These are phyloP conservation scores for Cheumatopsyche charites DNA, from an alignment of 1,140 invertebrate species.

Conservation along the genomic window DNA sequence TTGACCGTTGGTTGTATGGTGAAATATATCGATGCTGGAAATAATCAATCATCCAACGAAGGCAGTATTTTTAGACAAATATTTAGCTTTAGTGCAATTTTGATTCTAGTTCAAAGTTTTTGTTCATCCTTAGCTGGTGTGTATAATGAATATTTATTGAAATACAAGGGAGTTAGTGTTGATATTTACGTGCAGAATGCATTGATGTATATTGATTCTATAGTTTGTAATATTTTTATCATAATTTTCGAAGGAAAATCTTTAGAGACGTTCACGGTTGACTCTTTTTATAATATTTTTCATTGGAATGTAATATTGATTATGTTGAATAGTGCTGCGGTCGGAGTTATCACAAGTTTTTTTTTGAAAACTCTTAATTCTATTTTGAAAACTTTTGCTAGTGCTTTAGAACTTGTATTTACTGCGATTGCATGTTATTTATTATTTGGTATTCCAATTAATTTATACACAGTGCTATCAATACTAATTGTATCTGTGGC, in stretches of 20 bases:
- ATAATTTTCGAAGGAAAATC: constrained; percentile 71
- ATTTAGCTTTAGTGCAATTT: constrained; percentile 73
- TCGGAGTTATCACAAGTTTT: constrained; percentile 93
- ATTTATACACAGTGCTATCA: constrained; percentile 80
- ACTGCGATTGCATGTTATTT: constrained; percentile 90
- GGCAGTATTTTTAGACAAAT: constrained; percentile 55
- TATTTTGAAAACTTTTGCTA: constrained; percentile 95
- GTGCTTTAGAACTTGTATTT: constrained; percentile 90
- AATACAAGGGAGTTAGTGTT: constrained; percentile 80
- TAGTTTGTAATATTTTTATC: constrained; percentile 82
- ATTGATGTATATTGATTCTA: constrained; percentile 96
- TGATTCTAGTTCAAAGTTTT: constrained; percentile 83
- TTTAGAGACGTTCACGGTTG: constrained; percentile 62
- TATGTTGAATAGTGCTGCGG: constrained; percentile 87
- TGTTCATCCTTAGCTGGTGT: constrained; percentile 94
- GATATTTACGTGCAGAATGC: constrained; percentile 94
- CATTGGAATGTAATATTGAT: constrained; percentile 78
- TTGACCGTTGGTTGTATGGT: constrained; percentile 91
- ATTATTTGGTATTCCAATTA: constrained; percentile 86
- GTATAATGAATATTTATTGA: constrained; percentile 95
- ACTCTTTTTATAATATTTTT: constrained; percentile 65
- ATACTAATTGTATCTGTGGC: constrained; percentile 85
- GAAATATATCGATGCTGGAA: constrained; percentile 80
- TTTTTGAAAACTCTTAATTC: constrained; percentile 94
- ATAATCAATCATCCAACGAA: constrained; percentile 49